Evolutionary conservation across 2,888 invertebrate species (phyloP), one percentile per base, ranked within the genome.

Genomic region (Trypoxylon attenuatum): DNA sequence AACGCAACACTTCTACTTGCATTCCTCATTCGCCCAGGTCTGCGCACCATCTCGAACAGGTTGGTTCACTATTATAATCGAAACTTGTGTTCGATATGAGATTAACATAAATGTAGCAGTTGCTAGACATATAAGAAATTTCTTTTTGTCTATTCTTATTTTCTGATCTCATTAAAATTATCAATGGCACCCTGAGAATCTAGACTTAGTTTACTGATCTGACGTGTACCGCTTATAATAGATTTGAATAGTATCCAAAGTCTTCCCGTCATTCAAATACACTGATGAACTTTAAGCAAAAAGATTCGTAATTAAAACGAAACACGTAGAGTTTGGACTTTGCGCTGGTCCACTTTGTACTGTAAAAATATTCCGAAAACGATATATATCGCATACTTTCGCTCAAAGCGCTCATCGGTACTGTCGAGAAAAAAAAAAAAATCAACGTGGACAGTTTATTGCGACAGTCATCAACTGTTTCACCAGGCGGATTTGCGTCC

Each of bases 21-120:
- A 49, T 94, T 94, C 88, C 91, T 92, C 84, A 89, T 92, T 78
- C 89, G 93, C 74, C 92, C 94, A 50, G 91, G 92, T 46, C 88
- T 94, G 47, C 89, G 94, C 81, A 94, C 94, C 72, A 91, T 94
- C 78, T 94, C 94, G 60, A 94, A 94, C 89, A 91, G 93, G 93
- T 93, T 88, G 88, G 89, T 74, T 16, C 8, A 5, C 0, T n/a
- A 52, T 19, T 19, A 10, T 19, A 41, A n/a, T 23, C 15, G 8
- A 33, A 22, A 13, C 4, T 3, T 22, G 13, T 23, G 4, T 2
- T 22, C n/a, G n/a, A 10, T 22, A 8, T 13, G 6, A 8, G 27
- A 10, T 46, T 15, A 10, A 23, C 10, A 23, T 27, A 46, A 6
- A 5, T 2, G 6, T n/a, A n/a, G n/a, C n/a, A n/a, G n/a, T n/a